phyloP scores from a whole-genome alignment of 2,888 invertebrate genomes.

The Drosophila bunnanda region DNA sequence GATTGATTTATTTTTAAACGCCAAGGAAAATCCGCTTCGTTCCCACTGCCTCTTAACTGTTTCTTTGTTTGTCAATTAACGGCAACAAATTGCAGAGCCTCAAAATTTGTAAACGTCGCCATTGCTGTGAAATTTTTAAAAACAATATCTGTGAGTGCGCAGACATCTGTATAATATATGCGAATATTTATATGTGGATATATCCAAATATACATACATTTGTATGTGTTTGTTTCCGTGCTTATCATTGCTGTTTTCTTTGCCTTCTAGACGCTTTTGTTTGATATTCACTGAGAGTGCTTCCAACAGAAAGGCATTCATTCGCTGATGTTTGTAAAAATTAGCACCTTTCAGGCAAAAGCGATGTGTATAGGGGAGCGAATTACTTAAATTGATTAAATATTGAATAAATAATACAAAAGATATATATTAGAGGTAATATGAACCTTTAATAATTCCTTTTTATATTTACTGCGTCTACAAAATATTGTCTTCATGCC shows the following conservation, averaged over 20 bases:
- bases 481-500: too few relatives aligned
- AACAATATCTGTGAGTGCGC: slow-evolving; percentile 26
- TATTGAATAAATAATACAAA: background rate
- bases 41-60: slow-evolving; percentile 49
- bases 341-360: slow-evolving; percentile 49
- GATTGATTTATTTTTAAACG: slow-evolving; percentile 49
- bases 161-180: slow-evolving; percentile 4
- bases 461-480: too few relatives aligned
- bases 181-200: slow-evolving; percentile 11
- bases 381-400: slow-evolving; percentile 3
- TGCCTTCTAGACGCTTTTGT: slow-evolving; percentile 30
- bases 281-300: slow-evolving; percentile 11
- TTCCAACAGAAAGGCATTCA: background rate
- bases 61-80: slow-evolving; percentile 37
- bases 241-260: slow-evolving; percentile 48
- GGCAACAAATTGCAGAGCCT: slow-evolving; percentile 36
- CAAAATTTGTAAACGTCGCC: slow-evolving; percentile 48
- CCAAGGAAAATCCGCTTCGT: slow-evolving; percentile 30
- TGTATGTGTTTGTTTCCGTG: slow-evolving; percentile 23
- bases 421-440: background rate
- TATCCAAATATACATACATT: background rate
- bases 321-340: slow-evolving; percentile 40
- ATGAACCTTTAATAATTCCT: too few relatives aligned
- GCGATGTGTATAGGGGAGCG: background rate
- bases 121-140: slow-evolving; percentile 42